Evolutionary conservation across 2,888 invertebrate species (phyloP).

Genomic region (Xanthia icteritia): DNA sequence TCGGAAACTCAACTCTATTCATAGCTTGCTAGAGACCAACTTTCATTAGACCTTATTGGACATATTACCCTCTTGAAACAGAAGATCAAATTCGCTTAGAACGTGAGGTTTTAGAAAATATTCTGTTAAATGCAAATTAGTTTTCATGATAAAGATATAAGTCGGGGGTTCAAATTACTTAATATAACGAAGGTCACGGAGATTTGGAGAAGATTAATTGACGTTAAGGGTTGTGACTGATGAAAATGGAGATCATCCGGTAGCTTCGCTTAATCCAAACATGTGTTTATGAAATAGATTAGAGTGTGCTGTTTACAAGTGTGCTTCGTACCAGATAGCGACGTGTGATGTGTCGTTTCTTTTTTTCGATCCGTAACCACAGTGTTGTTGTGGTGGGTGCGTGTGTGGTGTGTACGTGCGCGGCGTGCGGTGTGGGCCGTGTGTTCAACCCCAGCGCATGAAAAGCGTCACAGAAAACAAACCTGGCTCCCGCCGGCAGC

Average conservation of each 20-base stretch:
- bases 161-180: constrained; percentile 77
- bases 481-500: constrained; percentile 86
- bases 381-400: constrained; percentile 47
- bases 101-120: constrained; percentile 83
- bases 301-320: constrained; percentile 11
- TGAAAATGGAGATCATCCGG: constrained; percentile 41
- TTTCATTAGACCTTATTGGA: constrained; percentile 52
- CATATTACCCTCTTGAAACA: constrained; percentile 50
- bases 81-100: constrained; percentile 79
- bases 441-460: constrained; percentile 65
- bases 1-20: constrained; percentile 77
- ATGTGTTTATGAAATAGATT: constrained; percentile 16
- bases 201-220: constrained; percentile 61
- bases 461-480: constrained; percentile 76
- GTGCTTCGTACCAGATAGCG: constrained; percentile 16
- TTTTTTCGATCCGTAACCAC: constrained; percentile 54
- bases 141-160: constrained; percentile 78
- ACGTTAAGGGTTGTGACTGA: constrained; percentile 39
- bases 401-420: constrained; percentile 17
- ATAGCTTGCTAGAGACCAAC: constrained; percentile 54
- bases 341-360: constrained; percentile 9
- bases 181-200: constrained; percentile 64
- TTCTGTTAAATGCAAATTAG: constrained; percentile 85
- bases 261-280: constrained; percentile 15
- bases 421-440: constrained; percentile 28